phyloP scores from a whole-genome alignment of 2,797 vertebrate species.

The Diceros bicornis region DNA sequence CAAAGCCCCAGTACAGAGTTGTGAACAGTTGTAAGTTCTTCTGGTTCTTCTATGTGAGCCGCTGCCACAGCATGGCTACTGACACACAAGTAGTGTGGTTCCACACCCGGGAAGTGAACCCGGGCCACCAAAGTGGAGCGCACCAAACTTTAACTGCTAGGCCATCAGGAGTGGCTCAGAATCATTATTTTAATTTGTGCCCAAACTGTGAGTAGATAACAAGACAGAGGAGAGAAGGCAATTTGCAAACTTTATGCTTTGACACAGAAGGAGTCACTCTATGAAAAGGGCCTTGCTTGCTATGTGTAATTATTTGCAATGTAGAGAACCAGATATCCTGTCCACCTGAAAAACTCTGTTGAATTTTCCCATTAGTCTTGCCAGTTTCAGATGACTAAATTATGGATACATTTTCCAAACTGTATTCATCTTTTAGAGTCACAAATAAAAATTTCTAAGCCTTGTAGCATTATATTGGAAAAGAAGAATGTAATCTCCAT shows the following conservation, averaged over 20 bases:
- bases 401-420: slow-evolving; percentile 27
- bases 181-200: slow-evolving; percentile 47
- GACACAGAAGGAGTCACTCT: neutral
- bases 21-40: no score
- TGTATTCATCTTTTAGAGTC: neutral
- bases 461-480: neutral
- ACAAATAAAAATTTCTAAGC: neutral
- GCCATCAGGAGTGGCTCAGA: neutral
- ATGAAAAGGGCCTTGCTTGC: neutral
- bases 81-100: no score
- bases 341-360: neutral
- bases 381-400: neutral
- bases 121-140: no score
- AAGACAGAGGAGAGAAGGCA: neutral
- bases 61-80: no score
- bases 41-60: no score
- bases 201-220: neutral
- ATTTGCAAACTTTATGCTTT: neutral
- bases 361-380: neutral
- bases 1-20: no score
- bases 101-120: no score
- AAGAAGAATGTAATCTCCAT: neutral
- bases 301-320: neutral
- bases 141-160: no score
- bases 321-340: neutral